A percentile compares a stretch with the other conserved stretches of the same genome.
phyloP scores from a whole-genome alignment of 2,797 vertebrate genomes.

The Botia almorhae region DNA sequence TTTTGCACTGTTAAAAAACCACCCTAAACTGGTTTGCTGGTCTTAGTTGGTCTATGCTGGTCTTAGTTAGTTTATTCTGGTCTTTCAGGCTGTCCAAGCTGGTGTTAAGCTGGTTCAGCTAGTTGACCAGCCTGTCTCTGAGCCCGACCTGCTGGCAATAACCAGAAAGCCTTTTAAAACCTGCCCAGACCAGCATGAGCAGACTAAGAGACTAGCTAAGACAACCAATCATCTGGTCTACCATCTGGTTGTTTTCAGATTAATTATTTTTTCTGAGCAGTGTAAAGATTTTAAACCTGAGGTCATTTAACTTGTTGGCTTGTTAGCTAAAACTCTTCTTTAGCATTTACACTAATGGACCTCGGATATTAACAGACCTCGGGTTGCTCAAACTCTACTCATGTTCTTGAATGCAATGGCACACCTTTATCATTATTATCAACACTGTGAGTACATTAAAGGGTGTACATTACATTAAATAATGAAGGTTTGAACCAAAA shows the following conservation, averaged over 20 bases:
- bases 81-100: too few relatives aligned
- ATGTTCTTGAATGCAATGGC: constrained; percentile 39
- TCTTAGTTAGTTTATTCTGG: too few relatives aligned
- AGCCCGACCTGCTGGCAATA: too few relatives aligned
- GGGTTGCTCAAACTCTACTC: constrained; percentile 59
- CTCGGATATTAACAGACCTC: constrained; percentile 32
- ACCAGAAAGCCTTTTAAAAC: too few relatives aligned
- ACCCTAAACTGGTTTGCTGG: not conserved
- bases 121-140: not conserved
- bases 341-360: constrained; percentile 30
- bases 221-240: not conserved
- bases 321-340: constrained; percentile 40
- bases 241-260: not conserved
- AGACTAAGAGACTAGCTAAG: not conserved
- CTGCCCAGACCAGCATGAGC: too few relatives aligned
- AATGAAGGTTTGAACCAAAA: constrained; percentile 65
- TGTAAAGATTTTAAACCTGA: constrained; percentile 10
- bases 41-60: not conserved
- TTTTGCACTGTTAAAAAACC: too few relatives aligned
- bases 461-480: constrained; percentile 70
- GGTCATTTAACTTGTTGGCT: constrained; percentile 20
- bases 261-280: not conserved
- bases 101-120: not conserved
- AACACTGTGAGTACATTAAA: constrained; percentile 60
- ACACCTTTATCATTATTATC: constrained; percentile 63